These are phyloP conservation scores for Euphydryas editha DNA, from an alignment of 2,888 invertebrate species.

Conservation along the genomic window DNA sequence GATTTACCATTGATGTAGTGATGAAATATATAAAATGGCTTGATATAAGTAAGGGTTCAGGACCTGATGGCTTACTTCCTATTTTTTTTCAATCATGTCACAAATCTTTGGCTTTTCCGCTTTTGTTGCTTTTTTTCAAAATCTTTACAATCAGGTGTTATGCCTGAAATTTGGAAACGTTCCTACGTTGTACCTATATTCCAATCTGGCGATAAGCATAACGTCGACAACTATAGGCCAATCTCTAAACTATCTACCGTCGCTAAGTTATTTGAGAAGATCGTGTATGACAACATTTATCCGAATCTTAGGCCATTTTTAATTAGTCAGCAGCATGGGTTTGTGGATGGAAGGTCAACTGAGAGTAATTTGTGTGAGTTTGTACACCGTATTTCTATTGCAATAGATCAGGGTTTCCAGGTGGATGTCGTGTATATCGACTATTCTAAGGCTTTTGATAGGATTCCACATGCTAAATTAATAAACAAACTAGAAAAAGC, in stretches of 20 bases:
- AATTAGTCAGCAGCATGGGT: no score
- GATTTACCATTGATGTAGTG: background rate
- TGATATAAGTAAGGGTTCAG: slow-evolving; percentile 21
- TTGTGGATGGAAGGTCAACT: no score
- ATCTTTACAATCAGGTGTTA: slow-evolving; percentile 18
- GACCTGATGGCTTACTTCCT: slow-evolving; percentile 27
- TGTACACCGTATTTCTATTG: no score
- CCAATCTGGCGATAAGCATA: slow-evolving; percentile 22
- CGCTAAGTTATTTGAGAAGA: background rate
- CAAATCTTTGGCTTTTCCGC: no score
- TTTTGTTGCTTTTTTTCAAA: slow-evolving; percentile 22
- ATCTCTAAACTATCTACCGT: background rate
- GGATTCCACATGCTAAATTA: no score
- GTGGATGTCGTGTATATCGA: no score
- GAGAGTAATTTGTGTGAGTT: no score
- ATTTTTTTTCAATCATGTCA: slow-evolving; percentile 28
- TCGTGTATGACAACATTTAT: no score
- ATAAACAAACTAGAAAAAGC: no score
- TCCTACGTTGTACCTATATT: slow-evolving; percentile 28
- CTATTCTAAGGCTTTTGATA: no score
- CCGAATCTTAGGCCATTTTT: no score
- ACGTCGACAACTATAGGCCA: slow-evolving; percentile 19
- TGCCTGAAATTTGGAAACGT: slow-evolving; percentile 27
- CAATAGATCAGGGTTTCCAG: no score
- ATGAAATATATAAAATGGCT: slow-evolving; percentile 16